phyloP scores from a whole-genome alignment of 2,113 vertebrate species.

The Apistogramma diplotaenia region DNA sequence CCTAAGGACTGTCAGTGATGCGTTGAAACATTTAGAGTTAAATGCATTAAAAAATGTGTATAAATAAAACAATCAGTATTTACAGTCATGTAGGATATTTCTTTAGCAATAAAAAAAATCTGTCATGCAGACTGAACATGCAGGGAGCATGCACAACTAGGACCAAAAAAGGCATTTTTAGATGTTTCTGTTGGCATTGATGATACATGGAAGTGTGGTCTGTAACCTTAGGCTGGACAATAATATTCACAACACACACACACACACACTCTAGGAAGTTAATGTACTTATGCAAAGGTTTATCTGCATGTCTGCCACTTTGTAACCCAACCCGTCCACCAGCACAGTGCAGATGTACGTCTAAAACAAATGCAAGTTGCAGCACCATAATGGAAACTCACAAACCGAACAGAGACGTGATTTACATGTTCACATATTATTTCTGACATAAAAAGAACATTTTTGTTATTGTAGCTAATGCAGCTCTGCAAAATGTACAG shows the following conservation, averaged over 20 bases:
- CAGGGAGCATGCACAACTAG: constrained; percentile 51
- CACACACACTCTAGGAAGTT: neutral
- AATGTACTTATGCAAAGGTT: constrained; percentile 6
- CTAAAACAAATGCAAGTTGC: neutral
- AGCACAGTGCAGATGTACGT: constrained; percentile 5
- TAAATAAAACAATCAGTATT: constrained; percentile 34
- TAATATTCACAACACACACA: neutral
- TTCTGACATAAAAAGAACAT: constrained; percentile 2
- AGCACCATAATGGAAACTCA: neutral
- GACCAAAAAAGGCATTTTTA: constrained; percentile 24
- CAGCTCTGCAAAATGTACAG: neutral
- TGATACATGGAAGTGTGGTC: neutral
- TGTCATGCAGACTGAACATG: constrained; percentile 65
- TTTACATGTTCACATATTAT: constrained; percentile 12
- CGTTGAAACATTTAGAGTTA: neutral
- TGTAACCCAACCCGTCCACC: neutral
- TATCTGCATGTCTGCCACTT: neutral
- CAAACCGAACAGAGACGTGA: neutral
- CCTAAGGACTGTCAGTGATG: neutral
- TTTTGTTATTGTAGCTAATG: constrained; percentile 7
- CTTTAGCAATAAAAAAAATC: constrained; percentile 25
- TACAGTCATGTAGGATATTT: constrained; percentile 18
- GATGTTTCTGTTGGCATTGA: constrained; percentile 14
- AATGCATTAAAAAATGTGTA: constrained; percentile 13
- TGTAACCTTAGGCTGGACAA: constrained; percentile 45